Percentiles rank a stretch among this genome's conserved stretches.
Evolutionary conservation across 1,140 invertebrate genomes (phyloP).

Genomic region (Chymomyza costata): DNA sequence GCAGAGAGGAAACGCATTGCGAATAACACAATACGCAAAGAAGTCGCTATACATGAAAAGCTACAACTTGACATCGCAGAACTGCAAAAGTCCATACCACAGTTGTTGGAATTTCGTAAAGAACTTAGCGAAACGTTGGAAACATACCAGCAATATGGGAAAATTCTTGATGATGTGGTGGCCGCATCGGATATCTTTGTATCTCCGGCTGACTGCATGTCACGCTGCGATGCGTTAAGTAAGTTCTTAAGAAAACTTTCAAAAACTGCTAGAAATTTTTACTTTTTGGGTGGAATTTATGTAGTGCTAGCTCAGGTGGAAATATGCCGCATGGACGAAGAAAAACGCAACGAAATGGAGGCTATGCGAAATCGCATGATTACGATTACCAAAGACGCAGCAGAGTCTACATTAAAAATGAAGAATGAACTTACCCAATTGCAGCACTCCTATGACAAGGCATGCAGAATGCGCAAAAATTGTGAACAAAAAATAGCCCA

Average conservation of each 20-base stretch:
- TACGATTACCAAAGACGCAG: conserved; percentile 64
- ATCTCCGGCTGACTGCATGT: conserved; percentile 61
- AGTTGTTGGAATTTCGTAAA: conserved; percentile 52
- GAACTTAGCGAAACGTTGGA: conserved; percentile 57
- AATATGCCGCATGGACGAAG: conserved; percentile 51
- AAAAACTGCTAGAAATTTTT: too few species aligned
- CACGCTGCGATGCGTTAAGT: conserved; percentile 61
- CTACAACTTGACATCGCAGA: conserved; percentile 45
- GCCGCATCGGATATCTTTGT: conserved; percentile 49
- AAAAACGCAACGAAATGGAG: conserved; percentile 64
- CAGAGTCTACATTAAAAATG: conserved; percentile 58
- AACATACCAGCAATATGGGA: conserved; percentile 65
- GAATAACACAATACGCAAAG: conserved; percentile 41
- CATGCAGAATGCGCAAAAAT: conserved; percentile 38
- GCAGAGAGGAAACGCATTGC: conserved; percentile 54
- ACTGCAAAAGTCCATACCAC: conserved; percentile 44
- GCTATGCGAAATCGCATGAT: conserved; percentile 65
- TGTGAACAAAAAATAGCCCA: conserved; percentile 64
- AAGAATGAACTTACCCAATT: conserved; percentile 63
- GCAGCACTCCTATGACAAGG: conserved; percentile 55
- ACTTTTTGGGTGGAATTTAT: background rate
- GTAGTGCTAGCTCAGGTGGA: conserved; percentile 67
- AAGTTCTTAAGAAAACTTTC: conserved; percentile 6
- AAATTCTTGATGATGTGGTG: conserved; percentile 65
- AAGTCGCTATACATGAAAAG: conserved; percentile 44